Evolutionary conservation across 2,797 vertebrate genomes (phyloP).

Genomic region (Danio kyathit): DNA sequence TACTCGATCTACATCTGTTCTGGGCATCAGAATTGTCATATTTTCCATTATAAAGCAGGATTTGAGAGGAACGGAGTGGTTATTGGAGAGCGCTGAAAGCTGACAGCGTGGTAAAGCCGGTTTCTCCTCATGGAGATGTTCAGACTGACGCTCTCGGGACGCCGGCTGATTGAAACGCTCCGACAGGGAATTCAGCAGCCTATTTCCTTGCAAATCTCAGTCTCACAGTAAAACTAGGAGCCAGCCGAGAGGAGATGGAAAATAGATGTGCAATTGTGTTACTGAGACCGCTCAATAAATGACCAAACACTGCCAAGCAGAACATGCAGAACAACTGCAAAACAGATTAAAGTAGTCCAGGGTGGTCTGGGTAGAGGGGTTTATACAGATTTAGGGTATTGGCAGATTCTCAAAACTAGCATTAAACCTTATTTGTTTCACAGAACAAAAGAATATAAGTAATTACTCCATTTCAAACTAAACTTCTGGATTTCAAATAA

Average conservation of each 20-base stretch:
- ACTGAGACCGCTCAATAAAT: constrained; percentile 39
- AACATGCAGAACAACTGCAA: background rate
- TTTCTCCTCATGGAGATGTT: constrained; percentile 40
- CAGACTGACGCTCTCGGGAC: constrained; percentile 49
- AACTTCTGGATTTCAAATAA: too few species aligned
- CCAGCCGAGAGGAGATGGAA: constrained; percentile 53
- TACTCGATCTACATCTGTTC: constrained; percentile 25
- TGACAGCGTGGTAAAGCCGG: constrained; percentile 12
- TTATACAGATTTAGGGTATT: too few species aligned
- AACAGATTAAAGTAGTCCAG: background rate
- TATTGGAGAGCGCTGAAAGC: constrained; percentile 12
- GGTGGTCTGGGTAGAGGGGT: background rate
- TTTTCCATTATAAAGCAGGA: constrained; percentile 24
- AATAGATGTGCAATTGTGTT: constrained; percentile 55
- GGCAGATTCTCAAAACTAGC: too few species aligned
- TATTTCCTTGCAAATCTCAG: constrained; percentile 65
- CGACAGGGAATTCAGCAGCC: constrained; percentile 49
- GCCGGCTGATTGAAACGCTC: constrained; percentile 49
- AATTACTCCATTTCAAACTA: too few species aligned
- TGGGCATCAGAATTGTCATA: constrained; percentile 14
- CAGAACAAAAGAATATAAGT: too few species aligned
- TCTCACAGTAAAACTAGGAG: constrained; percentile 49
- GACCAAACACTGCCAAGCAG: constrained; percentile 22
- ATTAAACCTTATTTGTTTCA: too few species aligned
- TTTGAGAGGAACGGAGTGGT: constrained; percentile 8